Percentiles rank a stretch among this genome's conserved stretches.
Evolutionary conservation across 1,140 invertebrate genomes (phyloP).

Genomic region (Atopsyche davidsoni): DNA sequence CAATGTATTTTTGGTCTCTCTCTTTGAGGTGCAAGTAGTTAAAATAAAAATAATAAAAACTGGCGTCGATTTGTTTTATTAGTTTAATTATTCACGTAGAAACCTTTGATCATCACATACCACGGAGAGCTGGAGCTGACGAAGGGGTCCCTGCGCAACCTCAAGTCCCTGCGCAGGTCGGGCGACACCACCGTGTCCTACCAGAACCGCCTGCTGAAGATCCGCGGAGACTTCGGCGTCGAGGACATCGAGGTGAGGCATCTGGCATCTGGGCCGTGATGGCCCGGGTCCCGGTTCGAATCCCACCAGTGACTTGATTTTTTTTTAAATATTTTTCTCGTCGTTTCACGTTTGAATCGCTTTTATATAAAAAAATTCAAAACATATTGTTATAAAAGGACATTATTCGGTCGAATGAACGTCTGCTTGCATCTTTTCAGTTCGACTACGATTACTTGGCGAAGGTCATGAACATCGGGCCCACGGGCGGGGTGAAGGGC

Average conservation of each 20-base stretch:
- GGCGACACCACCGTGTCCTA: slow-evolving; percentile 43
- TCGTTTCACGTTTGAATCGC: no score
- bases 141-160: slow-evolving; percentile 41
- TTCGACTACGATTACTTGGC: slow-evolving; percentile 44
- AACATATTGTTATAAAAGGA: no score
- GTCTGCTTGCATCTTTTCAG: slow-evolving; percentile 36
- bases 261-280: no score
- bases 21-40: no score
- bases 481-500: slow-evolving; percentile 41
- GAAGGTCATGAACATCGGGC: slow-evolving; percentile 45
- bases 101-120: slow-evolving; percentile 40
- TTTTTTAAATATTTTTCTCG: no score
- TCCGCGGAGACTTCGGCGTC: slow-evolving; percentile 29
- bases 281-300: no score
- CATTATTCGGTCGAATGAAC: no score
- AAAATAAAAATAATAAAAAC: background rate
- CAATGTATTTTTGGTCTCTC: no score
- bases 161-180: slow-evolving; percentile 38
- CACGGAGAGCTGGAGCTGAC: slow-evolving; percentile 43
- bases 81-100: slow-evolving; percentile 10
- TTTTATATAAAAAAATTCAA: no score
- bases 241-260: slow-evolving; percentile 16
- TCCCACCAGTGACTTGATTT: no score
- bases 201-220: slow-evolving; percentile 40
- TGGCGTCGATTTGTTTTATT: background rate